Evolutionary conservation across 2,888 invertebrate species (phyloP).

Genomic region (Aleiodes leptofemur): DNA sequence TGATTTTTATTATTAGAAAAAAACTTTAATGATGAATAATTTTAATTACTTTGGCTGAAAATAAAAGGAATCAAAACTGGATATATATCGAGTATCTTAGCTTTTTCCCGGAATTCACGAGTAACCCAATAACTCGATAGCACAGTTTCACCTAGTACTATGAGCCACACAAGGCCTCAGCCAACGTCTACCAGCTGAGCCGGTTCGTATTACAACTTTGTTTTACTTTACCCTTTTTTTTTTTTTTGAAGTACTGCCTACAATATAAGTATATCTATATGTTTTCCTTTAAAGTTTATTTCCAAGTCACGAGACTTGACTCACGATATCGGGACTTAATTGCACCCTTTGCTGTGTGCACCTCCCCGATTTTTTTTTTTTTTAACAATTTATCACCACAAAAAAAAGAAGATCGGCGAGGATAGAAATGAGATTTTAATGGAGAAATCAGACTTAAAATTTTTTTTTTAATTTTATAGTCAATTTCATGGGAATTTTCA

Average conservation of each 20-base stretch:
- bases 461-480: too few relatives aligned
- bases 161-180: constrained; percentile 38
- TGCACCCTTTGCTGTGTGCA: constrained; percentile 30
- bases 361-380: constrained; percentile 6
- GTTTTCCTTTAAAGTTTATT: constrained; percentile 9
- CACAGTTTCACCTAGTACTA: constrained; percentile 63
- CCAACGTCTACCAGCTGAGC: constrained; percentile 52
- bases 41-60: neutral
- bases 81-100: constrained; percentile 9
- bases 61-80: constrained; percentile 4
- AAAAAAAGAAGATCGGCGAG: neutral
- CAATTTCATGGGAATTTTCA: too few relatives aligned
- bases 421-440: constrained; percentile 6
- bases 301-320: constrained; percentile 38
- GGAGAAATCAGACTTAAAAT: constrained; percentile 17
- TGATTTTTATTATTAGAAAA: constrained; percentile 2
- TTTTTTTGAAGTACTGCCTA: neutral
- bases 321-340: constrained; percentile 50
- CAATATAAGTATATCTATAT: neutral
- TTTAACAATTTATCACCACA: too few relatives aligned
- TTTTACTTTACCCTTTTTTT: constrained; percentile 35
- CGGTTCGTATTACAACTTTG: constrained; percentile 53
- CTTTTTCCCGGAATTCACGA: constrained; percentile 51
- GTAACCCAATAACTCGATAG: constrained; percentile 61
- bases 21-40: too few relatives aligned